Conservation (phyloP, 23 tunicate genomes). For the Phallusia fumigata region DNA sequence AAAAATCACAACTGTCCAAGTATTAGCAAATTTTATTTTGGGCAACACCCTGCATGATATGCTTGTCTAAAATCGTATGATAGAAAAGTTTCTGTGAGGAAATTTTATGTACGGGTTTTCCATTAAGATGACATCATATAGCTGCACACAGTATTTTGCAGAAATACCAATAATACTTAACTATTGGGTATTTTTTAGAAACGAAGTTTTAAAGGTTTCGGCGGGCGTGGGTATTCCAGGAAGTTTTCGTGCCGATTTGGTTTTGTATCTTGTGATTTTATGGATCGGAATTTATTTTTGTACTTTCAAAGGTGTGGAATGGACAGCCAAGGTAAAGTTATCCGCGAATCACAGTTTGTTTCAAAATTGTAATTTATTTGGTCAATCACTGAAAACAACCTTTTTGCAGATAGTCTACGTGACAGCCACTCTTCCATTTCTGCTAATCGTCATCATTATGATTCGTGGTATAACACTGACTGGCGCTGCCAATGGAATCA, state of each 20-base stretch:
- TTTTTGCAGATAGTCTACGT: slow-evolving; percentile 48
- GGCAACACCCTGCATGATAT: too few species aligned
- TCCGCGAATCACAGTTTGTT: too few species aligned
- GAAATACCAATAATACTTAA: not conserved
- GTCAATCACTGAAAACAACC: too few species aligned
- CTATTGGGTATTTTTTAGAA: slow-evolving; percentile 2
- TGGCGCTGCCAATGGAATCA: slow-evolving; percentile 46
- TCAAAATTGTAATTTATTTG: too few species aligned
- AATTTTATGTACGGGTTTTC: not conserved
- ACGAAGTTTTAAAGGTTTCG: slow-evolving; percentile 24
- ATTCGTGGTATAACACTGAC: slow-evolving; percentile 55
- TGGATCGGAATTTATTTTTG: slow-evolving; percentile 37
- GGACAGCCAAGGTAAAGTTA: slow-evolving; percentile 46
- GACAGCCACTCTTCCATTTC: slow-evolving; percentile 48
- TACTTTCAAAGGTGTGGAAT: slow-evolving; percentile 41
- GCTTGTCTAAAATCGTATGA: too few species aligned
- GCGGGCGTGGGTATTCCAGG: slow-evolving; percentile 31
- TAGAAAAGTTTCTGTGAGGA: not conserved
- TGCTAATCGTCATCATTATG: slow-evolving; percentile 36
- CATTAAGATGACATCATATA: too few species aligned
- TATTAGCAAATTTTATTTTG: too few species aligned
- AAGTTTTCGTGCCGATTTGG: slow-evolving; percentile 22
- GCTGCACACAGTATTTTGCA: not conserved
- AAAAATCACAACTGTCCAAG: too few species aligned
- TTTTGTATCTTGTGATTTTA: slow-evolving; percentile 18